Conservation (phyloP, 2,888 invertebrate genomes). For the Tetheella fluctuosa region DNA sequence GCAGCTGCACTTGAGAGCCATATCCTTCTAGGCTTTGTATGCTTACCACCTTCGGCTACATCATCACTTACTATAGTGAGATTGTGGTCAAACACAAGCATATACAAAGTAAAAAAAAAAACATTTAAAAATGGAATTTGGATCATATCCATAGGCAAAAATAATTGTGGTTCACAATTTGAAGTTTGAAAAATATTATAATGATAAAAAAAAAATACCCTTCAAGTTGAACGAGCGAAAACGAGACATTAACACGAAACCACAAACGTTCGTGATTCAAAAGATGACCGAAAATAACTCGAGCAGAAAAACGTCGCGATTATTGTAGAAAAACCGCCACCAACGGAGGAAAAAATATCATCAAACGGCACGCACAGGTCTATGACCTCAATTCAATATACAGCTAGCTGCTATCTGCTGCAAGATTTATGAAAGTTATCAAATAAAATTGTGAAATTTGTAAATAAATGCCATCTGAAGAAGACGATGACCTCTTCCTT, state of each 20-base stretch:
- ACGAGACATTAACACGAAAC: neutral
- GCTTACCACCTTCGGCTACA: no score
- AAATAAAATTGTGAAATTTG: no score
- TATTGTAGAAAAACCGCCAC: conserved; percentile 2
- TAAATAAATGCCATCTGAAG: no score
- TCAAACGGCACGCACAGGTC: conserved; percentile 3
- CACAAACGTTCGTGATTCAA: neutral
- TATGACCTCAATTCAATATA: neutral
- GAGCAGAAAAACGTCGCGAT: conserved; percentile 5
- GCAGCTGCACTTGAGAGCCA: no score
- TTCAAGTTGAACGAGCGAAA: neutral
- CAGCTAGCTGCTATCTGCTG: neutral
- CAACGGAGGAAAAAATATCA: neutral
- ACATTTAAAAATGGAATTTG: no score
- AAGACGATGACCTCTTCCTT: no score
- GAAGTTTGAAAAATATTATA: neutral
- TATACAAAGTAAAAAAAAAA: no score
- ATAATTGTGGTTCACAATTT: neutral
- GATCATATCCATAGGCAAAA: no score
- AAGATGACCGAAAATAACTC: conserved; percentile 1
- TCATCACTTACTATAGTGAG: no score
- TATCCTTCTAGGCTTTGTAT: no score
- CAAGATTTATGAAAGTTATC: neutral
- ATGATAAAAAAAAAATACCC: neutral
- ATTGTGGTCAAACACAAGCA: no score